phyloP scores from a whole-genome alignment of 2,888 invertebrate species.

The Callyntrura sp. region DNA sequence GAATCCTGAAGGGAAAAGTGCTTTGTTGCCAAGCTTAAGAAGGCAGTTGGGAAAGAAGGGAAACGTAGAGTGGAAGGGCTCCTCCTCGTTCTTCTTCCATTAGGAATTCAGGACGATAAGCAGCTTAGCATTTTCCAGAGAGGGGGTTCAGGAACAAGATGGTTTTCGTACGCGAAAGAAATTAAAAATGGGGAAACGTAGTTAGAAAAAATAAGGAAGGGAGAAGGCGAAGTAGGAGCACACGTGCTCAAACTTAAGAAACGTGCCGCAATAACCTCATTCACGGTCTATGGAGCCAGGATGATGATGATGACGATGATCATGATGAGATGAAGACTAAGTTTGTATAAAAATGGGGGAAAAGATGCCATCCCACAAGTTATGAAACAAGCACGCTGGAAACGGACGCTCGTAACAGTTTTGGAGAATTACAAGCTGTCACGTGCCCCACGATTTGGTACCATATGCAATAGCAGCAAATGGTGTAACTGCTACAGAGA shows the following conservation, averaged over 20 bases:
- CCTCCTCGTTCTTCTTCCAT: constrained; percentile 12
- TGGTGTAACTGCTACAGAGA: too few relatives aligned
- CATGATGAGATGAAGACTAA: neutral
- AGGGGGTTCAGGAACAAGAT: neutral
- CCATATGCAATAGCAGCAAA: neutral
- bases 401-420: too few relatives aligned
- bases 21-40: neutral
- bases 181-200: constrained; percentile 9
- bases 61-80: neutral
- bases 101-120: constrained; percentile 37
- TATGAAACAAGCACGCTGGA: too few relatives aligned
- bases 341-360: too few relatives aligned
- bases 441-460: neutral
- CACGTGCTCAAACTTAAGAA: neutral
- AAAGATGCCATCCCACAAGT: too few relatives aligned
- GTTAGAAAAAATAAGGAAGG: neutral
- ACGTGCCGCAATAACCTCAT: neutral
- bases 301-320: neutral
- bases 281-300: neutral
- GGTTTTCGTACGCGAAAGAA: neutral
- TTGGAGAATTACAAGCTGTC: too few relatives aligned
- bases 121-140: constrained; percentile 26
- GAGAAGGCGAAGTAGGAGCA: neutral
- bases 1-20: neutral
- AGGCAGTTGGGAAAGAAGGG: constrained; percentile 6